Percentiles rank a stretch among this genome's conserved stretches.
Conservation (phyloP, 2,797 vertebrate genomes). For the Cephalopachus bancanus region DNA sequence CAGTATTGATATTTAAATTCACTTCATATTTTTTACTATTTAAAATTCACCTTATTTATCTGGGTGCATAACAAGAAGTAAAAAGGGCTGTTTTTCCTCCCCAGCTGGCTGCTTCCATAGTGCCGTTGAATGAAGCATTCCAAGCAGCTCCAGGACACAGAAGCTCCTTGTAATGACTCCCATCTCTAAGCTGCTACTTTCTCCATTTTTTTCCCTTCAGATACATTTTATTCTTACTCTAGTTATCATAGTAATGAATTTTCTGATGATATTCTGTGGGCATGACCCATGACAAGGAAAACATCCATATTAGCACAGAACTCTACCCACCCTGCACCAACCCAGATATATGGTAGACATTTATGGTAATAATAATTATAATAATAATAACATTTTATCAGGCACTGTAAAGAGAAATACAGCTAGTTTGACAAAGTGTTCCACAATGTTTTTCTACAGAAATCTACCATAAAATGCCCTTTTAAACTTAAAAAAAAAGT, state of each 20-base stretch:
- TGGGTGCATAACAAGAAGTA: not conserved
- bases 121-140: not conserved
- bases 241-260: not conserved
- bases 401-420: not conserved
- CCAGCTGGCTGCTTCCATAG: not conserved
- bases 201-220: not conserved
- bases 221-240: not conserved
- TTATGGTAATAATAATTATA: not conserved
- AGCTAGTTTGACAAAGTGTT: not conserved
- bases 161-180: not conserved
- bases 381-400: not conserved
- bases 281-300: not conserved
- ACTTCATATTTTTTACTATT: slow-evolving; percentile 34
- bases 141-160: not conserved
- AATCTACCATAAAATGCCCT: not conserved
- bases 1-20: not conserved
- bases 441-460: not conserved
- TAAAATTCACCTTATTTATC: not conserved
- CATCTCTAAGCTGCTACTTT: not conserved
- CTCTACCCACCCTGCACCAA: rapidly evolving
- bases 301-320: not conserved
- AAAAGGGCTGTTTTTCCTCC: not conserved
- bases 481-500: not conserved
- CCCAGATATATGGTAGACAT: not conserved
- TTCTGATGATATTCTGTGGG: not conserved